Percentiles rank a stretch among this genome's conserved stretches.
phyloP scores from a whole-genome alignment of 1,140 invertebrate genomes.

The Drosophila melanica region DNA sequence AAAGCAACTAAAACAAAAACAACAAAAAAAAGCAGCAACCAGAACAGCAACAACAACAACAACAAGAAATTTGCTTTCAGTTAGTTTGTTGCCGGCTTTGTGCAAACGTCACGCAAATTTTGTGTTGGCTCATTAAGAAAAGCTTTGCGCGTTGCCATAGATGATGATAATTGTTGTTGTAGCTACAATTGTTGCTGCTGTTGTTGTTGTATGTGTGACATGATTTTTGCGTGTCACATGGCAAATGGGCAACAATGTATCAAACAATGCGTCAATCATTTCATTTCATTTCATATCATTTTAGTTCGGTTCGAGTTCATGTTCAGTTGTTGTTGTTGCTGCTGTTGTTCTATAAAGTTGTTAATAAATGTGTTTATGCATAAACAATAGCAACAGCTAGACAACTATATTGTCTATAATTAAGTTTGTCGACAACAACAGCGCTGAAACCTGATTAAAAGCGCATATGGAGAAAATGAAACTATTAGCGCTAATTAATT shows the following conservation, averaged over 20 bases:
- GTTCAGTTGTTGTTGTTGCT: constrained; percentile 8
- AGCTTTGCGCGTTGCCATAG: constrained; percentile 54
- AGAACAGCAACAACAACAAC: constrained; percentile 32
- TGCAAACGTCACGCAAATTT: constrained; percentile 68
- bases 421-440: constrained; percentile 24
- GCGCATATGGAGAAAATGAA: constrained; percentile 15
- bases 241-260: constrained; percentile 71
- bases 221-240: constrained; percentile 73
- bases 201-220: constrained; percentile 50
- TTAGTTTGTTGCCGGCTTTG: constrained; percentile 28
- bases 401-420: constrained; percentile 35
- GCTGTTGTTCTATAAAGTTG: constrained; percentile 34
- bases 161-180: constrained; percentile 52
- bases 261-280: constrained; percentile 72
- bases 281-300: constrained; percentile 19
- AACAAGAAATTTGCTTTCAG: constrained; percentile 43
- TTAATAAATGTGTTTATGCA: constrained; percentile 55
- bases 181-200: constrained; percentile 20
- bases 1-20: constrained; percentile 21
- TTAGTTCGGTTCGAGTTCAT: constrained; percentile 35
- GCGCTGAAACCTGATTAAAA: constrained; percentile 58
- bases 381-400: constrained; percentile 50
- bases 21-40: constrained; percentile 42
- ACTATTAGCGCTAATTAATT: constrained; percentile 76
- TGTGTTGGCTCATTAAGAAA: constrained; percentile 75